phyloP scores from a whole-genome alignment of 1,140 invertebrate species.

The Drosophila murphyi region DNA sequence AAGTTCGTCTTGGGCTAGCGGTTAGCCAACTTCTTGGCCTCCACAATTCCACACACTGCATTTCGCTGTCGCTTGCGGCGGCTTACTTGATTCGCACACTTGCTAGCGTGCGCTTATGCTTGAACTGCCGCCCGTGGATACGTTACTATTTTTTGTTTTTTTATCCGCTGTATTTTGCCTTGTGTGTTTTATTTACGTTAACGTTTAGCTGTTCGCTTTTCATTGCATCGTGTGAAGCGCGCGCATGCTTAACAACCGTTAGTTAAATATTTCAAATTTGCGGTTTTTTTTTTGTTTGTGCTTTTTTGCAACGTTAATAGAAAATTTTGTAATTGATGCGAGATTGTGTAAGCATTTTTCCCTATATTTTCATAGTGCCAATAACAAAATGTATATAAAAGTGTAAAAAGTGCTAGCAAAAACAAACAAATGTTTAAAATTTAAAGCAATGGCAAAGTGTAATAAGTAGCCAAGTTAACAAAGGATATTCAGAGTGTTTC shows the following conservation, averaged over 20 bases:
- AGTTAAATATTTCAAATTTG: constrained; percentile 61
- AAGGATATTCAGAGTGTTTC: neutral
- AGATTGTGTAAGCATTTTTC: constrained; percentile 30
- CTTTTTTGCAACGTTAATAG: constrained; percentile 8
- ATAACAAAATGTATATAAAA: neutral
- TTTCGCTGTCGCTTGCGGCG: constrained; percentile 56
- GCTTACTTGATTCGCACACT: constrained; percentile 76
- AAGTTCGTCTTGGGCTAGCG: constrained; percentile 37
- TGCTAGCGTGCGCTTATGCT: constrained; percentile 68
- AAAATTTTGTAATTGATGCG: constrained; percentile 23
- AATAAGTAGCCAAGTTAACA: neutral
- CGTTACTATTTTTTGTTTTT: constrained; percentile 15
- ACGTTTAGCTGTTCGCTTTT: constrained; percentile 21
- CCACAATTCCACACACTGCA: constrained; percentile 32
- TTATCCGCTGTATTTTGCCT: neutral
- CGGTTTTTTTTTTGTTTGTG: constrained; percentile 34
- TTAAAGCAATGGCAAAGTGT: neutral
- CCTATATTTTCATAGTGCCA: neutral
- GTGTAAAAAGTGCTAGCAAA: neutral
- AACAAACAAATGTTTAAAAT: neutral
- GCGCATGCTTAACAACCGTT: constrained; percentile 38
- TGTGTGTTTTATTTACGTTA: constrained; percentile 14
- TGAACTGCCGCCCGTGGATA: constrained; percentile 31
- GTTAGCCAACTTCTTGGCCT: constrained; percentile 55
- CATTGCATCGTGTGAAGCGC: constrained; percentile 61